Evolutionary conservation across 2,797 vertebrate species (phyloP).

Genomic region (Rhadinocentrus ornatus): DNA sequence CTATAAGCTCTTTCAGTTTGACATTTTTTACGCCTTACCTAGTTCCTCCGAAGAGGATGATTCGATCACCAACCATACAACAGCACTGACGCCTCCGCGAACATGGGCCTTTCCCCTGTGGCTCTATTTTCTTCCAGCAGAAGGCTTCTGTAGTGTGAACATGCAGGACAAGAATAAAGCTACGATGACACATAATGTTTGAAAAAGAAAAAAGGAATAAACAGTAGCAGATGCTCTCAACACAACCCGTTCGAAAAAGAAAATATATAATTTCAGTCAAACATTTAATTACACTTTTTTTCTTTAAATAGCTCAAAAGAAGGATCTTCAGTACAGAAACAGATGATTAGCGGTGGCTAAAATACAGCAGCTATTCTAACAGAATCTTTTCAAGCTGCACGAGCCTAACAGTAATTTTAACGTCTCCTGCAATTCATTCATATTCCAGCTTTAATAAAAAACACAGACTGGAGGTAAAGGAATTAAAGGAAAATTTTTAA

Average conservation of each 20-base stretch:
- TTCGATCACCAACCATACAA: conserved; percentile 97
- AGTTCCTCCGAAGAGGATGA: conserved; percentile 97
- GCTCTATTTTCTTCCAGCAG: conserved; percentile 93
- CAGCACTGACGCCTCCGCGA: conserved; percentile 96
- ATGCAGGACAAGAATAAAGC: conserved; percentile 20
- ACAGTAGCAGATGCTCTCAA: neutral
- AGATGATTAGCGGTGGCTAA: neutral
- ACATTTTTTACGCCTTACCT: conserved; percentile 81
- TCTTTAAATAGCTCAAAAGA: conserved; percentile 9
- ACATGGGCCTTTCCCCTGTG: conserved; percentile 95
- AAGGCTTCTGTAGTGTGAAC: conserved; percentile 71
- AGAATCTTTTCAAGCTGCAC: conserved; percentile 22
- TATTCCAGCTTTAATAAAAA: conserved; percentile 32
- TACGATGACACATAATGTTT: neutral
- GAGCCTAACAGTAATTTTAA: conserved; percentile 13
- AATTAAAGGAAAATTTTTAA: conserved; percentile 6
- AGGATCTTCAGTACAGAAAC: neutral
- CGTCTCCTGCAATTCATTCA: conserved; percentile 23
- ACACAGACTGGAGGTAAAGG: conserved; percentile 9
- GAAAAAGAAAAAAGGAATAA: neutral
- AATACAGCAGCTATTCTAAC: conserved; percentile 1
- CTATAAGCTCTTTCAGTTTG: neutral
- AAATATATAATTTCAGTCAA: neutral
- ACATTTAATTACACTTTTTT: neutral
- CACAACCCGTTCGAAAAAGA: neutral